These are phyloP conservation scores for Parazoanthus atlanticus DNA, from an alignment of 92 coral and sea anemone species.

Conservation along the genomic window DNA sequence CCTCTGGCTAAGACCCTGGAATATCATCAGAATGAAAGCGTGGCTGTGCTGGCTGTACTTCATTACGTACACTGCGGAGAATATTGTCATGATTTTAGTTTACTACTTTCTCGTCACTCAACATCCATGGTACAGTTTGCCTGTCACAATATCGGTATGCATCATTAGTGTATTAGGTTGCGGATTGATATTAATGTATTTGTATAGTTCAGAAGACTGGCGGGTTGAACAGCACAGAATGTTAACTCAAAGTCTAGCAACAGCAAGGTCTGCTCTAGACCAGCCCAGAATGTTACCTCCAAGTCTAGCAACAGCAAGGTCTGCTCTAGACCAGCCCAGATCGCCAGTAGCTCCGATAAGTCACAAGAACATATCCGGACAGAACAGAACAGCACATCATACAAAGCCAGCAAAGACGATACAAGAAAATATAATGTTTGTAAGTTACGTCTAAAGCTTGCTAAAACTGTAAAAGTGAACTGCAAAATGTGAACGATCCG, in stretches of 20 bases:
- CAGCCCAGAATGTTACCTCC: not conserved
- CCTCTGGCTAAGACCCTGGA: constrained; percentile 10
- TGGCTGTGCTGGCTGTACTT: not conserved
- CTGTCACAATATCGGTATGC: constrained; percentile 47
- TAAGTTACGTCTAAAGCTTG: not conserved
- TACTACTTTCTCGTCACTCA: not conserved
- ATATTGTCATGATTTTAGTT: constrained; percentile 31
- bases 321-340: not conserved
- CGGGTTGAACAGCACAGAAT: not conserved
- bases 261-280: not conserved
- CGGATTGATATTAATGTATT: not conserved
- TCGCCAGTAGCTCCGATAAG: not conserved
- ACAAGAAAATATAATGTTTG: not conserved
- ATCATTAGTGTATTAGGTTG: constrained; percentile 12
- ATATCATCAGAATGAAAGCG: not conserved
- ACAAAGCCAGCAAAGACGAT: not conserved
- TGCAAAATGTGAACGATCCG: too few species aligned
- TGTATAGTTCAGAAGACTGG: not conserved
- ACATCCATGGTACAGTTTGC: constrained; percentile 36
- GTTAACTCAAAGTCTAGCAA: not conserved
- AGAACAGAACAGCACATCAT: not conserved
- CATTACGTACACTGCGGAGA: constrained; percentile 18
- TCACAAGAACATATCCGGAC: not conserved
- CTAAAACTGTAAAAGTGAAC: not conserved
- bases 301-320: not conserved